Evolutionary conservation across 37 sponge, comb jelly and placozoan genomes (phyloP).

Genomic region (Haliclona indistincta): DNA sequence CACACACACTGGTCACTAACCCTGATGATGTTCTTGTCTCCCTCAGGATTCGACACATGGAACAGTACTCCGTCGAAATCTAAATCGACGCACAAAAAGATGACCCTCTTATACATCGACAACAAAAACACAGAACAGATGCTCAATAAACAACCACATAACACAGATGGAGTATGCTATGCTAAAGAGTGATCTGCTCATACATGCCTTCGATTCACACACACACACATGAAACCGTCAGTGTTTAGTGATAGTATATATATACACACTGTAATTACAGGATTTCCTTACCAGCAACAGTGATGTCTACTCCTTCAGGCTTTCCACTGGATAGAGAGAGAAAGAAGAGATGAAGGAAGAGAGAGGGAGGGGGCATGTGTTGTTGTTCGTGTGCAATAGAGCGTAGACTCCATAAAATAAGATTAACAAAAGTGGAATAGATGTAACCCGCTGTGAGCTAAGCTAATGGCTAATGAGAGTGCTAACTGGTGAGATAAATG

Average conservation of each 20-base stretch:
- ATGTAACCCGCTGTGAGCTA: neutral
- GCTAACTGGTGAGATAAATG: neutral
- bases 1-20: slow-evolving; percentile 43
- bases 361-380: too few relatives aligned
- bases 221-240: too few relatives aligned
- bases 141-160: neutral
- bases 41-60: slow-evolving; percentile 91
- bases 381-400: too few relatives aligned
- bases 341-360: neutral
- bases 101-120: neutral
- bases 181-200: neutral
- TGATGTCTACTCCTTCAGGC: slow-evolving; percentile 90
- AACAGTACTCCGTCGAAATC: slow-evolving; percentile 96
- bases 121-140: neutral
- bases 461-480: neutral
- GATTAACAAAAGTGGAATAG: neutral
- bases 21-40: slow-evolving; percentile 84
- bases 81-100: slow-evolving; percentile 13
- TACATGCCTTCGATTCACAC: neutral
- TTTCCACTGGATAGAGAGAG: slow-evolving; percentile 54
- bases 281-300: slow-evolving; percentile 87
- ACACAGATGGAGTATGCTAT: too few relatives aligned
- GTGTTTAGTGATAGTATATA: neutral
- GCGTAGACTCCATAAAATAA: too few relatives aligned
- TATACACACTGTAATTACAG: neutral